These are phyloP conservation scores for Epinephelus awoara DNA, from an alignment of 2,797 vertebrate genomes.

Conservation along the genomic window DNA sequence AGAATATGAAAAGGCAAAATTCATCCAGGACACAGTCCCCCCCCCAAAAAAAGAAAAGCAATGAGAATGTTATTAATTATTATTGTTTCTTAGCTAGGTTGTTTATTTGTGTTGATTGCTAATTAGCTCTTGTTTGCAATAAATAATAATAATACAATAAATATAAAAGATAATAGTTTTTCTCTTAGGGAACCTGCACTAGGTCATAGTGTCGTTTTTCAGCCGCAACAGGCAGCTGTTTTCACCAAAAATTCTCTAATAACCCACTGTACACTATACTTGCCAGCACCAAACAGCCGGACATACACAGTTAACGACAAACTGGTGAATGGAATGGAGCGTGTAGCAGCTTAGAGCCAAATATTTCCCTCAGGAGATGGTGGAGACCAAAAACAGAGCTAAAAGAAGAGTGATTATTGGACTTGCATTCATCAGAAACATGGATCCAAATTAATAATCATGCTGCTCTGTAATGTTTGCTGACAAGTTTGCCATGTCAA, in stretches of 20 bases:
- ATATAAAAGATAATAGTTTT: too few relatives aligned
- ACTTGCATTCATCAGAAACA: not conserved
- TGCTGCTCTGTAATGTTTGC: not conserved
- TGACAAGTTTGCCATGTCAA: not conserved
- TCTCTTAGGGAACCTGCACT: too few relatives aligned
- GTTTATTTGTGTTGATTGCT: too few relatives aligned
- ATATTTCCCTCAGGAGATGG: not conserved
- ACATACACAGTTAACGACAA: not conserved
- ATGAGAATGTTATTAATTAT: too few relatives aligned
- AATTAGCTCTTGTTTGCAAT: too few relatives aligned
- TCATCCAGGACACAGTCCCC: too few relatives aligned
- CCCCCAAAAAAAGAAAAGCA: too few relatives aligned
- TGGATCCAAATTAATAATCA: not conserved
- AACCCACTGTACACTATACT: not conserved
- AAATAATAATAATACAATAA: too few relatives aligned
- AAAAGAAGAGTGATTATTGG: not conserved
- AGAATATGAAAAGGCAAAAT: too few relatives aligned
- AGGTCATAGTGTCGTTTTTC: too few relatives aligned
- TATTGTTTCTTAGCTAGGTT: too few relatives aligned
- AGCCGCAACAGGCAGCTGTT: not conserved
- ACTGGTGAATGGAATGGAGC: not conserved
- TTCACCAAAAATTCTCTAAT: not conserved
- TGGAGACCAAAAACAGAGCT: not conserved
- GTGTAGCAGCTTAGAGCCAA: not conserved
- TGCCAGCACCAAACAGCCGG: not conserved